phyloP scores from a whole-genome alignment of 2,888 invertebrate genomes.

The Zygaena filipendulae region DNA sequence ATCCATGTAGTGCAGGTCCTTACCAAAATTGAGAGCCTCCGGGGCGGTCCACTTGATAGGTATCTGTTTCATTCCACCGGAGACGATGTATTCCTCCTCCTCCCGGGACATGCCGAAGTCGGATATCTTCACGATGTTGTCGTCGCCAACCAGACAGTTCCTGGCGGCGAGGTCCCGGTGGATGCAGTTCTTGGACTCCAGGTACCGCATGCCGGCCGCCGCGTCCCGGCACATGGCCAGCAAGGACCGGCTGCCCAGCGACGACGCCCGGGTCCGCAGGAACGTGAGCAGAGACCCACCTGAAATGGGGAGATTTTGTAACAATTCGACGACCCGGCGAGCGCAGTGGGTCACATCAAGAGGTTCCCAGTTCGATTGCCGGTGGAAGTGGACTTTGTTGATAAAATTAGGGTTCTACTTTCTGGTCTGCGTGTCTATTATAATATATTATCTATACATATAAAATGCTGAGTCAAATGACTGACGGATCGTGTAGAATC shows the following conservation, averaged over 20 bases:
- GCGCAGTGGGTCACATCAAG: no score
- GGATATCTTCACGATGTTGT: constrained; percentile 93
- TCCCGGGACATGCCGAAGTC: constrained; percentile 99
- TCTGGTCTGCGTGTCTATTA: no score
- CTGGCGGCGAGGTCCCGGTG: constrained; percentile 95
- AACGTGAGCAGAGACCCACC: constrained; percentile 93
- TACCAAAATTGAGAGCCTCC: constrained; percentile 94
- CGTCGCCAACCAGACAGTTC: constrained; percentile 90
- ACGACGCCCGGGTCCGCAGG: constrained; percentile 80
- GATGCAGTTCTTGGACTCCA: constrained; percentile 96
- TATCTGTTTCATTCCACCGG: constrained; percentile 98
- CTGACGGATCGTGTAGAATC: no score
- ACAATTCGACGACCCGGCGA: no score
- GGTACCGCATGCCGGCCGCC: constrained; percentile 92
- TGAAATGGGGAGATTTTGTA: constrained; percentile 31
- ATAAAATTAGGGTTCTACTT: no score
- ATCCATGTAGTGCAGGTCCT: no score
- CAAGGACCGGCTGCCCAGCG: constrained; percentile 73
- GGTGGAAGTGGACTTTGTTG: no score
- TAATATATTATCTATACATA: no score
- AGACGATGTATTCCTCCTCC: constrained; percentile 96
- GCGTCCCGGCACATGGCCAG: constrained; percentile 94
- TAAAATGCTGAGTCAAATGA: no score
- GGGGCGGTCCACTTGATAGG: constrained; percentile 99
- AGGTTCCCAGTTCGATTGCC: no score